phyloP scores from a whole-genome alignment of 2,888 invertebrate species.

The Thelaira solivaga region DNA sequence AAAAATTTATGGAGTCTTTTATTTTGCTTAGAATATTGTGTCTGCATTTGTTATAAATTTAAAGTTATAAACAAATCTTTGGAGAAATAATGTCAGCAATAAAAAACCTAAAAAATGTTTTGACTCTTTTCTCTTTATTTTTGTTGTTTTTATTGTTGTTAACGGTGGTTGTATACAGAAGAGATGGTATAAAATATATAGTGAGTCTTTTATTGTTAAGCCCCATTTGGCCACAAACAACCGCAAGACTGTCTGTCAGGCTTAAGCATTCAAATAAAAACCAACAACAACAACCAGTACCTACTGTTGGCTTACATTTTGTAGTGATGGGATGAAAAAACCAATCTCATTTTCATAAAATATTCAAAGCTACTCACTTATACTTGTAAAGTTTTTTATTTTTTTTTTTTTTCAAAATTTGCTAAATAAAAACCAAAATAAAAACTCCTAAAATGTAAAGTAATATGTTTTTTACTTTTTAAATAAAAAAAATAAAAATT shows the following conservation, averaged over 20 bases:
- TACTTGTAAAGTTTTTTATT: constrained; percentile 37
- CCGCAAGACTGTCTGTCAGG: constrained; percentile 16
- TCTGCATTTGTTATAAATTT: constrained; percentile 54
- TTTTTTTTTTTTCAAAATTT: constrained; percentile 1
- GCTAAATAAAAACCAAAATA: background rate
- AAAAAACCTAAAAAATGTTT: constrained; percentile 51
- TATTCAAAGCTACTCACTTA: constrained; percentile 66
- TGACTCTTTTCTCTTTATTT: background rate
- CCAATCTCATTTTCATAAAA: constrained; percentile 68
- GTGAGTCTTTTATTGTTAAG: constrained; percentile 24
- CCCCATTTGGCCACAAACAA: constrained; percentile 42
- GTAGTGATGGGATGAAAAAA: constrained; percentile 52
- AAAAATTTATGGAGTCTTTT: too few relatives aligned
- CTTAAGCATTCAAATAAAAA: constrained; percentile 39
- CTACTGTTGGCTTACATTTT: background rate
- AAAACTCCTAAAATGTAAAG: constrained; percentile 17
- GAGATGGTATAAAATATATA: constrained; percentile 26
- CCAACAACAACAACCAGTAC: background rate
- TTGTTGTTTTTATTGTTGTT: background rate
- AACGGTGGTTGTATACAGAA: constrained; percentile 26
- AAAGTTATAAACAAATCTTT: constrained; percentile 55
- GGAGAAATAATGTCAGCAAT: constrained; percentile 59
- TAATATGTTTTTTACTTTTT: background rate
- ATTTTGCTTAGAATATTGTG: constrained; percentile 33
- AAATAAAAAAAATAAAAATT: background rate